Evolutionary conservation across 2,113 vertebrate species (phyloP).

Genomic region (Nothoprocta perdicaria): DNA sequence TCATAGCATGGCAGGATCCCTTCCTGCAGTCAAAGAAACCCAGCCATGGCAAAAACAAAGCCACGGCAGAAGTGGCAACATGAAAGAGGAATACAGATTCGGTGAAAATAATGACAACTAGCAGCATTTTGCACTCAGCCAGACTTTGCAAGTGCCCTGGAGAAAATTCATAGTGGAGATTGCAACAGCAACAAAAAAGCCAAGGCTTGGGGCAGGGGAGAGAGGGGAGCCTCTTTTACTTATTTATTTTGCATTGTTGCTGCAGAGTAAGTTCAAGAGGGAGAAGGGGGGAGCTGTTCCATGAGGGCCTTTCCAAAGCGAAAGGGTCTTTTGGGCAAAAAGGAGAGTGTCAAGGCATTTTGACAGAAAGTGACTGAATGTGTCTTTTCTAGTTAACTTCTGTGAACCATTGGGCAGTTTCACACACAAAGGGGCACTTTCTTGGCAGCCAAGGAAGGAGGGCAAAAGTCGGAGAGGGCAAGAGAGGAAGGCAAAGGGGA

Average conservation of each 20-base stretch:
- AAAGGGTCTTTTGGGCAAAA: slow-evolving; percentile 53
- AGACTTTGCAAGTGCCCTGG: neutral
- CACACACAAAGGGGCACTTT: slow-evolving; percentile 73
- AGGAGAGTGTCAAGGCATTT: slow-evolving; percentile 47
- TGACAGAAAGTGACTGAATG: slow-evolving; percentile 65
- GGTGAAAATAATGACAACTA: neutral
- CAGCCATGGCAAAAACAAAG: neutral
- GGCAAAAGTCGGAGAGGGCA: slow-evolving; percentile 75
- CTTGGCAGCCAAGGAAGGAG: slow-evolving; percentile 57
- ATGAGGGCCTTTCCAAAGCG: slow-evolving; percentile 26
- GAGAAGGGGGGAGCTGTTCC: slow-evolving; percentile 31
- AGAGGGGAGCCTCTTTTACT: neutral
- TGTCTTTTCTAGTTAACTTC: slow-evolving; percentile 71
- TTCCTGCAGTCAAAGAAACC: neutral
- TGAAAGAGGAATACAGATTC: neutral
- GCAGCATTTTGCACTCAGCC: neutral
- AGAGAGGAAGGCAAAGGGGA: slow-evolving; percentile 66
- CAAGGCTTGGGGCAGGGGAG: neutral
- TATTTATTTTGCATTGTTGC: slow-evolving; percentile 58
- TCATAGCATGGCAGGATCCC: accelerated
- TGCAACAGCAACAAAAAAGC: neutral
- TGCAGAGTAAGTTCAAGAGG: slow-evolving; percentile 47
- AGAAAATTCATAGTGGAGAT: neutral
- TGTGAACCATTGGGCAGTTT: slow-evolving; percentile 67
- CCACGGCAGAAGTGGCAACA: neutral